Base-by-base conservation (phyloP, 1,140 invertebrate species). In the Aphidius ervi region DNA sequence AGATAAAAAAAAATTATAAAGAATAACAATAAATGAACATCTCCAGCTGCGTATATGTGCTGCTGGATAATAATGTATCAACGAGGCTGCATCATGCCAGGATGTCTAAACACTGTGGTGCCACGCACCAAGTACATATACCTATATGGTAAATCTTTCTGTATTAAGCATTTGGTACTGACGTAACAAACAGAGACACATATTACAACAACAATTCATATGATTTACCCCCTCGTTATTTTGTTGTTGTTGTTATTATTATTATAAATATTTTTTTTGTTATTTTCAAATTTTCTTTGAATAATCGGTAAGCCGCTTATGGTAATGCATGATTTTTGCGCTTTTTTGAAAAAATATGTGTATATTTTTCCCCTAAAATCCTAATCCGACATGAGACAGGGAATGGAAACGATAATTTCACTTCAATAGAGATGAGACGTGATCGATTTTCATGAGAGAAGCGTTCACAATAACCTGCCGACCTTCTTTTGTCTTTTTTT, bases 311-410 rank as follows among this genome's bases (percentile, higher is more conserved):
- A 74, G 69, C 73, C 60, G 73, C 69, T 74, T 74, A 74, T 61
- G 68, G 63, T 67, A 64, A 67, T 67, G 65, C 52, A 61, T 63
- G 58, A 74, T 68, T 74, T 74, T 74, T 71, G 73, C 68, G 67
- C 71, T 71, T 73, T 74, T 74, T 70, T 69, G 67, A 67, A 70
- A 71, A 65, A 59, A 53, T 16, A 42, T 31, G 23, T 31, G 23
- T 31, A 31, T 31, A 31, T 31, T 31, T 48, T 42, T 40, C n/a
- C 39, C 52, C 39, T 16, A 40, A 7, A 9, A 45, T 58, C 53
- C 10, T 73, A 73, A 73, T 71, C 71, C 62, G 70, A 67, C 65
- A 68, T 69, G 54, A 55, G 56, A 58, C 50, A 58, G 59, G 56
- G 68, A 68, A 65, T 50, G 40, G 46, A 41, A 60, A 40, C 56